Evolutionary conservation across 2,888 invertebrate species (phyloP), one percentile per base, ranked within the genome.

Genomic region (Coenonympha arcania): DNA sequence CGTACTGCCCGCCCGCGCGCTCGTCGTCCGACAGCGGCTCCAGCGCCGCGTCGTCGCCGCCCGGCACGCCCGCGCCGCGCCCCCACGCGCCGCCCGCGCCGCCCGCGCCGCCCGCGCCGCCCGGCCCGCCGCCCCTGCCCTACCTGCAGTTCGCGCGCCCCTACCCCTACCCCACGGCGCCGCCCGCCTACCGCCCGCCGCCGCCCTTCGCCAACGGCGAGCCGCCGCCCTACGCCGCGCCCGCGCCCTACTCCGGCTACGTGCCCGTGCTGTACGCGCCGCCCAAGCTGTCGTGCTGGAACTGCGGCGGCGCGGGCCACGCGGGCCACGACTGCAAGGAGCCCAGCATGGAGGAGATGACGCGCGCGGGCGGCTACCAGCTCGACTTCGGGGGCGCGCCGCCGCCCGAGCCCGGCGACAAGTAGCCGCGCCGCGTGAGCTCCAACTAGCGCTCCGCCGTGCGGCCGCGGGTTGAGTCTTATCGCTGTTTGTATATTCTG

Each of bases 311-410:
- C 46, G 89, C 90, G 48, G 92, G 90, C 44, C 97, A 98, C 77
- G 88, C 89, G 43, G 95, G 95, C 18, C 88, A 90, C 64, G 96
- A 96, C 63, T 98, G 97, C 76, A 92, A 93, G 69, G 95, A 95
- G 73, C 93, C 93, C 57, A 95, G 95, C 49, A 95, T 97, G 90
- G 96, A 98, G 76, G 95, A 95, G 79, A 93, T 95, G 82, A 94
- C 95, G 31, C 89, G 92, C 63, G 90, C 90, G 58, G 90, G 90
- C 58, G 88, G 89, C 55, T 92, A 91, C 68, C 90, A 89, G 74
- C 78, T 92, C 54, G 91, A 91, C 76, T 92, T 89, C 72, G 85
- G 87, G 42, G 85, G 88, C 42, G 82, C 85, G 37, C 82, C 85
- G 50, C 64, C 65, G 50, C 62, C 64, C 34, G 86, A 85, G 47